phyloP scores from a whole-genome alignment of 2,797 vertebrate genomes.

The Cephalopachus bancanus region DNA sequence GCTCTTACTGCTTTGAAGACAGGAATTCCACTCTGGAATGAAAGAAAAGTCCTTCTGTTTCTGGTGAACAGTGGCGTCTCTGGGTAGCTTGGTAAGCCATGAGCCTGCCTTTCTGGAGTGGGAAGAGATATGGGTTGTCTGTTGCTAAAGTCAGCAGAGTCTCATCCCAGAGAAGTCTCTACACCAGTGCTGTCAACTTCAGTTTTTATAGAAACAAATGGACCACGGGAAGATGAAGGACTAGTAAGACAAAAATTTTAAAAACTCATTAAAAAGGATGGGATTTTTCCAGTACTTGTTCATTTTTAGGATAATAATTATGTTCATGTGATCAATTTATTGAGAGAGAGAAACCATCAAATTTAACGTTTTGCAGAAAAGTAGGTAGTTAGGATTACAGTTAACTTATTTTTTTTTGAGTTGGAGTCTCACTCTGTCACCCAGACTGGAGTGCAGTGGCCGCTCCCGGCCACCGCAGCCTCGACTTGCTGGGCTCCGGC shows the following conservation, averaged over 20 bases:
- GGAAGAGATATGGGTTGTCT: background rate
- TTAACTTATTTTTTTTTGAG: too few relatives aligned
- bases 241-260: constrained; percentile 78
- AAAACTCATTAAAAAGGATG: constrained; percentile 76
- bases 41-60: background rate
- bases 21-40: background rate
- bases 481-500: too few relatives aligned
- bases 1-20: background rate
- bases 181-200: background rate
- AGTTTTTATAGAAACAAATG: constrained; percentile 84
- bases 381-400: constrained; percentile 31
- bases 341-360: constrained; percentile 74
- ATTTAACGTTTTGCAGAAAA: constrained; percentile 76
- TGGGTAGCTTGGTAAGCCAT: background rate
- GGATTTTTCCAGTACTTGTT: constrained; percentile 64
- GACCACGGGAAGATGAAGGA: constrained; percentile 76
- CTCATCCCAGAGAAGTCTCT: constrained; percentile 47
- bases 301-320: constrained; percentile 72
- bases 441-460: too few relatives aligned
- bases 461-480: too few relatives aligned
- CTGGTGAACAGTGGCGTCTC: background rate
- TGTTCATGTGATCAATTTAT: constrained; percentile 63
- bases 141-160: background rate
- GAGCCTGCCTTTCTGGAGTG: background rate
- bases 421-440: too few relatives aligned